These are phyloP conservation scores for Pseudorectes ferrugineus DNA, from an alignment of 2,113 vertebrate species.

Conservation along the genomic window DNA sequence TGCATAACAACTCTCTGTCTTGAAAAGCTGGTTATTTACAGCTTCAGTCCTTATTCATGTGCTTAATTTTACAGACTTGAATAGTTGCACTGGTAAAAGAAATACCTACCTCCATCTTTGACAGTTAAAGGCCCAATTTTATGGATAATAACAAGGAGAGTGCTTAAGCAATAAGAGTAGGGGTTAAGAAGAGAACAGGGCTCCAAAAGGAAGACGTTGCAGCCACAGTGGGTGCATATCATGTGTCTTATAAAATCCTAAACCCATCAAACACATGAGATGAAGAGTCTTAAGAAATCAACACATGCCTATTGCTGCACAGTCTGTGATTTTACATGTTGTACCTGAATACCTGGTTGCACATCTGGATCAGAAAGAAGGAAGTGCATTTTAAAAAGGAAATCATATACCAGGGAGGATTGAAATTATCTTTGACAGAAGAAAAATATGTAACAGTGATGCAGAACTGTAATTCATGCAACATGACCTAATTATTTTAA, in stretches of 20 bases:
- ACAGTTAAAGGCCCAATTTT: neutral
- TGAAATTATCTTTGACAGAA: constrained; percentile 46
- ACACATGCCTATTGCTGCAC: neutral
- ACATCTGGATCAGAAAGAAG: neutral
- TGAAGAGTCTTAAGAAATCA: neutral
- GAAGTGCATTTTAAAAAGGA: neutral
- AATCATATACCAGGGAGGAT: neutral
- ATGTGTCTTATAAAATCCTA: neutral
- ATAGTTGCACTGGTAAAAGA: neutral
- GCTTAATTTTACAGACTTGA: constrained; percentile 8
- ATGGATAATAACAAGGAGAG: neutral
- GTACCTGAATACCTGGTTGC: neutral
- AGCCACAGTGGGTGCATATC: neutral
- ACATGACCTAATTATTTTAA: constrained; percentile 64
- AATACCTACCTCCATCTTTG: neutral
- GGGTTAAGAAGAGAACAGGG: neutral
- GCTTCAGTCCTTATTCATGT: neutral
- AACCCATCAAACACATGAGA: neutral
- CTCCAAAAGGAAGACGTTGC: neutral
- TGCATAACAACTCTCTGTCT: neutral
- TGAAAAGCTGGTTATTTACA: neutral
- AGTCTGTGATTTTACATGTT: neutral
- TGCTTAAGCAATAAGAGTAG: neutral
- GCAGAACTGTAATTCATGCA: constrained; percentile 48
- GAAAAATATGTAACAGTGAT: constrained; percentile 14